These are phyloP conservation scores for Ethmia dodecea DNA, from an alignment of 2,888 invertebrate genomes.

Conservation along the genomic window DNA sequence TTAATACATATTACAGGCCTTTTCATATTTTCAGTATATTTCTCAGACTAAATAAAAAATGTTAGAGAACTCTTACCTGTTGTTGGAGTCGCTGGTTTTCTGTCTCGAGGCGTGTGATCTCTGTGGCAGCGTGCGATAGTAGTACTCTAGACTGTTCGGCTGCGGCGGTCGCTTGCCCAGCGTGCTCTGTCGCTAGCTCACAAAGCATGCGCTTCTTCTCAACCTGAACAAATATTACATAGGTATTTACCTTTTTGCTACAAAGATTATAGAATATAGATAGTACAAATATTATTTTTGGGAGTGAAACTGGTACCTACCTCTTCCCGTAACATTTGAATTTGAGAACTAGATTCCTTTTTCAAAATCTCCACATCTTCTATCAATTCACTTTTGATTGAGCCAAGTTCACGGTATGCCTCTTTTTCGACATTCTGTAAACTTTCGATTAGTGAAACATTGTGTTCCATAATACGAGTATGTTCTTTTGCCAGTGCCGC, in stretches of 20 bases:
- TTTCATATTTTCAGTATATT: too few relatives aligned
- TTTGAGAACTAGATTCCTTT: slow-evolving; percentile 62
- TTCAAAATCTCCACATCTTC: slow-evolving; percentile 66
- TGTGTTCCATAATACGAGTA: slow-evolving; percentile 68
- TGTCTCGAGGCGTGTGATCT: slow-evolving; percentile 51
- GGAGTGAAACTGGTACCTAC: slow-evolving; percentile 28
- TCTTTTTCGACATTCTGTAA: slow-evolving; percentile 67
- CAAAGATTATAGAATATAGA: too few relatives aligned
- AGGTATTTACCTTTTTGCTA: too few relatives aligned
- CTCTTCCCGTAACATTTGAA: slow-evolving; percentile 58
- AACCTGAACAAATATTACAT: too few relatives aligned
- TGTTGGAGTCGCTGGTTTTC: slow-evolving; percentile 53
- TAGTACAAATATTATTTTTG: background rate
- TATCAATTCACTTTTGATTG: slow-evolving; percentile 64
- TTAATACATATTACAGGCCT: too few relatives aligned
- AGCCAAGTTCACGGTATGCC: slow-evolving; percentile 64
- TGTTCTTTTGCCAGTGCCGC: slow-evolving; percentile 66
- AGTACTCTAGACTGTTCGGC: slow-evolving; percentile 59
- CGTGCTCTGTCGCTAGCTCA: slow-evolving; percentile 55
- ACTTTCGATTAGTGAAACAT: slow-evolving; percentile 65
- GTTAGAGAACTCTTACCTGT: slow-evolving; percentile 51
- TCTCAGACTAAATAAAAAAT: too few relatives aligned
- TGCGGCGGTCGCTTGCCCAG: slow-evolving; percentile 54
- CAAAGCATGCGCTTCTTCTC: slow-evolving; percentile 57
- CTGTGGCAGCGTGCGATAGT: slow-evolving; percentile 52